phyloP scores from a whole-genome alignment of 2,113 vertebrate genomes.

The Lamprotornis superbus region DNA sequence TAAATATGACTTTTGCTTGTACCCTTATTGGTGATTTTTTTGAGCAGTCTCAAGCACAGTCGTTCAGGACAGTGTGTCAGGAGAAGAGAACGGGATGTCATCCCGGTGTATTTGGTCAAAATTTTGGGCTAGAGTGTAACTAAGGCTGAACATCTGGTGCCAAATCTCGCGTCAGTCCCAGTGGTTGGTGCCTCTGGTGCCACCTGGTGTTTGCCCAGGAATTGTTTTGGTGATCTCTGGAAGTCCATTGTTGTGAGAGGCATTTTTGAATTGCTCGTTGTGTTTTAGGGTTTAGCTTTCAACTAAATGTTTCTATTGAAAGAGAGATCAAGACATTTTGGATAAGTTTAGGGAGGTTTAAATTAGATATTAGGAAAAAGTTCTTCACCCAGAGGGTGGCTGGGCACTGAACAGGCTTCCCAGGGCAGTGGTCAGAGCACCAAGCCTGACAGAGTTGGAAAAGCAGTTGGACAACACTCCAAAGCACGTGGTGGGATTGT shows the following conservation, averaged over 20 bases:
- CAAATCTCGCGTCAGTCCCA: too few species aligned
- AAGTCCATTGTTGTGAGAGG: not conserved
- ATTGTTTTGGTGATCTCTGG: not conserved
- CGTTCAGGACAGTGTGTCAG: rapidly evolving
- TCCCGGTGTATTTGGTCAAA: not conserved
- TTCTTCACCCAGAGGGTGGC: not conserved
- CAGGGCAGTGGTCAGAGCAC: not conserved
- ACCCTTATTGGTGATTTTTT: not conserved
- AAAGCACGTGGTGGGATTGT: not conserved
- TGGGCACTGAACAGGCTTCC: not conserved
- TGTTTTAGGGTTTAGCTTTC: not conserved
- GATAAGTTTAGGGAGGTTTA: not conserved
- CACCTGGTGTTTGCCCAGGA: not conserved
- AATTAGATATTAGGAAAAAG: not conserved
- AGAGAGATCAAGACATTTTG: not conserved
- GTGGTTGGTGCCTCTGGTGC: not conserved
- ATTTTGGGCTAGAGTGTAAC: not conserved
- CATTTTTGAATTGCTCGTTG: not conserved
- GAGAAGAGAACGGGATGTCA: not conserved
- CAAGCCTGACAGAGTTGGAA: not conserved
- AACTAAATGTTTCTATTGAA: not conserved
- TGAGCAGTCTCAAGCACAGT: not conserved
- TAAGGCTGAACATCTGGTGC: not conserved
- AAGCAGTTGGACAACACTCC: not conserved
- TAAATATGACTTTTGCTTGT: not conserved